Evolutionary conservation across 1,140 invertebrate genomes (phyloP), one percentile per base, ranked within the genome.

Genomic region (Trachymyrmex septentrionalis): DNA sequence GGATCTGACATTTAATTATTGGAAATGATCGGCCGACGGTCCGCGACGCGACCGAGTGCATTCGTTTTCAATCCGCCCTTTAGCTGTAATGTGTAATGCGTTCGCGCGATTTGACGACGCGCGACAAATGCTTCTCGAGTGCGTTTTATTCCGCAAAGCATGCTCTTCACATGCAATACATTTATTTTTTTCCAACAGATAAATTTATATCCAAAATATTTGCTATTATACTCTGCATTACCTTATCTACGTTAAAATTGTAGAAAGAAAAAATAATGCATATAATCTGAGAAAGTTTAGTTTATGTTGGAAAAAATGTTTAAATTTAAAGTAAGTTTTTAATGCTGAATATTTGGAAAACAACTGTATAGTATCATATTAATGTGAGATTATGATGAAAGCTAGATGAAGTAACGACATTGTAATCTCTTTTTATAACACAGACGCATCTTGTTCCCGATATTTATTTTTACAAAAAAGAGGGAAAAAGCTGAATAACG

Each of bases 1-100:
- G 69, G 38, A 71, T 24, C 75, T 86, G 84, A 88, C 88, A 71
- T 86, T 90, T 86, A 85, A 88, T 90, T 88, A 91, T 86, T 67
- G 82, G 61, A 34, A 89, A 84, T 76, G 61, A 80, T 48, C 57
- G 38, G 55, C 72, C 53, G 57, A 61, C 50, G 67, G 44, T 34
- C 21, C 78, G 77, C 57, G 44, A 82, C 14, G 63, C 76, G 66
- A 6, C 67, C n/a, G 50, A 75, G 63, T 57, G 72, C 78, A 72
- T 72, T 48, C 75, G 57, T 81, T 67, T 89, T 76, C n/a, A 53
- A 50, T 48, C 71, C 16, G 48, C 53, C 80, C 67, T 78, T 64
- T 82, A 12, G 50, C 24, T 10, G 48, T 48, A 6, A 63, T 30
- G 30, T 10, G 48, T 48, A 6, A 63, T 30, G 30, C 53, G 44